These are phyloP conservation scores for Scaptodrosophila latifasciaeformis DNA, from an alignment of 2,888 invertebrate species.

Conservation along the genomic window DNA sequence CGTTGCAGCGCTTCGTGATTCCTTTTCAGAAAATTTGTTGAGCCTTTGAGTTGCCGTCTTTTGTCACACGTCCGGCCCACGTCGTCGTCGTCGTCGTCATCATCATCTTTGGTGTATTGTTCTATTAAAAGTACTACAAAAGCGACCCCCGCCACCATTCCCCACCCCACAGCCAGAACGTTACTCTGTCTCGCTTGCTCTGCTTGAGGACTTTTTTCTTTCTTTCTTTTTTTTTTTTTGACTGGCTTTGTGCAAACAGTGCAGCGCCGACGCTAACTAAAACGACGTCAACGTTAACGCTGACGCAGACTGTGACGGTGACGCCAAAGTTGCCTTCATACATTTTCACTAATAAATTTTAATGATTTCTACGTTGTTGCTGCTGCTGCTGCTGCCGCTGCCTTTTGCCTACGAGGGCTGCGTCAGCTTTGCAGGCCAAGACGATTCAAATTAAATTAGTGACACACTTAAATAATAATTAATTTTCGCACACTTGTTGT, in stretches of 20 bases:
- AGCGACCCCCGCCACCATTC: constrained; percentile 15
- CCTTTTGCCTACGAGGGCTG: constrained; percentile 30
- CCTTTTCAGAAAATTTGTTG: constrained; percentile 64
- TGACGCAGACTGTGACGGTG: constrained; percentile 20
- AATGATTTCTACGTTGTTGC: constrained; percentile 62
- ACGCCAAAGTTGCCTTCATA: constrained; percentile 38
- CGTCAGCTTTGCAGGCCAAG: constrained; percentile 17
- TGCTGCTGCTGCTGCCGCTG: not conserved
- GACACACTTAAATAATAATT: constrained; percentile 66
- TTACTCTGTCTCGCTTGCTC: constrained; percentile 11
- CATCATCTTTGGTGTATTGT: too few relatives aligned
- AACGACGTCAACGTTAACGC: constrained; percentile 23
- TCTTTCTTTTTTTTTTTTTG: constrained; percentile 27
- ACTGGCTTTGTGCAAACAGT: constrained; percentile 47
- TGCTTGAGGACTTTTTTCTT: constrained; percentile 19
- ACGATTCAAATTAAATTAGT: constrained; percentile 60
- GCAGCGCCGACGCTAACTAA: constrained; percentile 42
- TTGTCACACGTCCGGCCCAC: constrained; percentile 30
- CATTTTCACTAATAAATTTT: constrained; percentile 47
- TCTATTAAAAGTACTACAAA: constrained; percentile 56
- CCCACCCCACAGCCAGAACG: constrained; percentile 3
- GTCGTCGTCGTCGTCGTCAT: constrained; percentile 9
- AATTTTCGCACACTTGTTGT: constrained; percentile 65
- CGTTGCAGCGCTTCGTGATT: constrained; percentile 56
- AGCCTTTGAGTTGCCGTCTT: constrained; percentile 51